phyloP scores from a whole-genome alignment of 2,888 invertebrate species.

The Nemotelus nigrinus region DNA sequence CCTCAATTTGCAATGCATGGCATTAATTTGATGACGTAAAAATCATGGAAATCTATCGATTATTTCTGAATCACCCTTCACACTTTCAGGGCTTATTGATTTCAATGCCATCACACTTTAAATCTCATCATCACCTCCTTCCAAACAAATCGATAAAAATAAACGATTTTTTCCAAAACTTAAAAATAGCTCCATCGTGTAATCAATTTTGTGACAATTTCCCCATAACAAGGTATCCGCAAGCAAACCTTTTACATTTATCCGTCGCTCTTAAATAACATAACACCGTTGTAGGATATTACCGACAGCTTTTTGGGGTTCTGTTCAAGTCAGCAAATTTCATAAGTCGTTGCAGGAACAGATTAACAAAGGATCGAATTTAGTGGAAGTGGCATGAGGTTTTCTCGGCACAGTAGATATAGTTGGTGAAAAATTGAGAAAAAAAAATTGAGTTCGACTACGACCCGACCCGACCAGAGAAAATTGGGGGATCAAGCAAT shows the following conservation, averaged over 20 bases:
- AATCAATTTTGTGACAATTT: conserved; percentile 45
- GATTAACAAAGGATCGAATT: conserved; percentile 45
- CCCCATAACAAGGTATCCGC: conserved; percentile 43
- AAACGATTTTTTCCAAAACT: conserved; percentile 24
- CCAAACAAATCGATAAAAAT: not conserved
- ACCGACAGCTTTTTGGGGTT: conserved; percentile 35
- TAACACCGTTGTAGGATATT: conserved; percentile 37
- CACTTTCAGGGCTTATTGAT: no score
- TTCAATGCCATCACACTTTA: no score
- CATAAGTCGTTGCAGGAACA: conserved; percentile 42
- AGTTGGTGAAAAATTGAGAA: not conserved
- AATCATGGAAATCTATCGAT: no score
- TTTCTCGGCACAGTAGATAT: not conserved
- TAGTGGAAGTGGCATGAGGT: conserved; percentile 33
- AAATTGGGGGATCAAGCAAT: conserved; percentile 42
- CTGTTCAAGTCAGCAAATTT: conserved; percentile 42
- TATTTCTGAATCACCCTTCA: no score
- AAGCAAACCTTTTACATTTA: conserved; percentile 34
- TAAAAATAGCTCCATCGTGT: conserved; percentile 39
- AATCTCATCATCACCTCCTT: no score
- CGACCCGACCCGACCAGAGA: conserved; percentile 10
- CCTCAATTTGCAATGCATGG: no score
- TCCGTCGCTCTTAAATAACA: conserved; percentile 31
- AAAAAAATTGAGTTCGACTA: conserved; percentile 30
- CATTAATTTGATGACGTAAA: no score